These are phyloP conservation scores for Temnothorax ravouxi DNA, from an alignment of 2,888 invertebrate genomes.

Conservation along the genomic window DNA sequence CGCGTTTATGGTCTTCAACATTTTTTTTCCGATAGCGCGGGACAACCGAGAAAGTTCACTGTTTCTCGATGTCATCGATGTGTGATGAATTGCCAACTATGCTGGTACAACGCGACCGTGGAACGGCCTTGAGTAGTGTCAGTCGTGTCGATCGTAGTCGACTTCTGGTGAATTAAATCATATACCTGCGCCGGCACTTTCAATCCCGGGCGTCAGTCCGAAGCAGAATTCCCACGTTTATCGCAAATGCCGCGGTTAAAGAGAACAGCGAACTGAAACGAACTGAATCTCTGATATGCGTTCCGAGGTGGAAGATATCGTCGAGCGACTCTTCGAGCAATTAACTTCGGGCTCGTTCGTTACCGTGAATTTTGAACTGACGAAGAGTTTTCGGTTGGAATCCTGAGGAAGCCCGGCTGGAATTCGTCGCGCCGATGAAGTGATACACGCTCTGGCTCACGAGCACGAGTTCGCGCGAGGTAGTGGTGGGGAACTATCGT, in stretches of 20 bases:
- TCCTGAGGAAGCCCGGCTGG: constrained; percentile 51
- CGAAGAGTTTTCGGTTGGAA: constrained; percentile 25
- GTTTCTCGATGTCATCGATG: neutral
- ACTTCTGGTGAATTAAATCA: constrained; percentile 7
- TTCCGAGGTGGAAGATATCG: constrained; percentile 33
- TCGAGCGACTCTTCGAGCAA: constrained; percentile 2
- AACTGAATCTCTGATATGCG: constrained; percentile 6
- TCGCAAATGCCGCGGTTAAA: neutral
- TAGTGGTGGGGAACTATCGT: constrained; percentile 67
- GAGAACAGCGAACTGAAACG: constrained; percentile 3
- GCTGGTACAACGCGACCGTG: constrained; percentile 5
- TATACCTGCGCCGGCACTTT: constrained; percentile 22
- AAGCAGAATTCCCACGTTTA: neutral
- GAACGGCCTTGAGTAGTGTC: constrained; percentile 28
- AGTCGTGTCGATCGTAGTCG: neutral
- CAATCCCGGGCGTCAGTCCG: neutral
- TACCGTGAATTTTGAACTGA: neutral
- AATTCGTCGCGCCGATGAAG: constrained; percentile 42
- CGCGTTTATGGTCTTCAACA: neutral
- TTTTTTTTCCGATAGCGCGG: neutral
- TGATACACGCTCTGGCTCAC: constrained; percentile 23
- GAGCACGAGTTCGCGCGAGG: constrained; percentile 13
- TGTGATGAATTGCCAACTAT: neutral
- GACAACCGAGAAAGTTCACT: neutral
- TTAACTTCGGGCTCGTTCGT: constrained; percentile 4